Base-by-base conservation (phyloP, 2,888 invertebrate genomes). In the Metopia argyrocephala region DNA sequence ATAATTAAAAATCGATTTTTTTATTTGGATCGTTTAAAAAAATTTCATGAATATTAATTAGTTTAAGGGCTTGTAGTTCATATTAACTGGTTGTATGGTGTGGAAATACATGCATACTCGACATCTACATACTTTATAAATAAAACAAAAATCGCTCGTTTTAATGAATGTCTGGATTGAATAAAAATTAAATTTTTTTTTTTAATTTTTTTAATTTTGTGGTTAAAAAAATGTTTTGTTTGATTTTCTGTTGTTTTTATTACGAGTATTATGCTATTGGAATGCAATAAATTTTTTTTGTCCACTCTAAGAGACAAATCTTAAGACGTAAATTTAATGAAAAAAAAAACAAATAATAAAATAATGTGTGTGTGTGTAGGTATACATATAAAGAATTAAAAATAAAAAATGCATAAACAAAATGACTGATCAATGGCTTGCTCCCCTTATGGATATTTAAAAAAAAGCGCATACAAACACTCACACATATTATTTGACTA, bases 401-500 rank as follows among this genome's bases (percentile, higher is more conserved):
- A 31, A 31, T 20, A 52, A 31, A 21, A 6, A 48, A 71, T 46
- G 56, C 5, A 23, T 21, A 38, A 21, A 25, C 6, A 31, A 57
- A 65, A 28, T 56, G 65, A 78, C 78, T 70, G 81, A 81, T 81
- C 81, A 81, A 81, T 76, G 69, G 73, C 73, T 75, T 27, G 28
- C 31, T 21, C 20, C 64, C 69, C 28, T 70, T 50, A 50, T 59
- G 27, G 18, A 52, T 61, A 31, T 66, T 56, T 59, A 74, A 20
- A 3, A 6, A 48, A 76, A 56, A 23, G 28, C 23, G 9, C 61
- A 31, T 9, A 38, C 9, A 12, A 9, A 65, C 56, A 31, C 23
- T 20, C 52, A 57, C 56, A 27, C 38, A 68, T 21, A 54, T 15
- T 62, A 62, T 59, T 31, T 71, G 66, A 71, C 48, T 69, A 57